Evolutionary conservation across 2,888 invertebrate genomes (phyloP), one percentile per base, ranked within the genome.

Genomic region (Cataglyphis rosenhaueri): DNA sequence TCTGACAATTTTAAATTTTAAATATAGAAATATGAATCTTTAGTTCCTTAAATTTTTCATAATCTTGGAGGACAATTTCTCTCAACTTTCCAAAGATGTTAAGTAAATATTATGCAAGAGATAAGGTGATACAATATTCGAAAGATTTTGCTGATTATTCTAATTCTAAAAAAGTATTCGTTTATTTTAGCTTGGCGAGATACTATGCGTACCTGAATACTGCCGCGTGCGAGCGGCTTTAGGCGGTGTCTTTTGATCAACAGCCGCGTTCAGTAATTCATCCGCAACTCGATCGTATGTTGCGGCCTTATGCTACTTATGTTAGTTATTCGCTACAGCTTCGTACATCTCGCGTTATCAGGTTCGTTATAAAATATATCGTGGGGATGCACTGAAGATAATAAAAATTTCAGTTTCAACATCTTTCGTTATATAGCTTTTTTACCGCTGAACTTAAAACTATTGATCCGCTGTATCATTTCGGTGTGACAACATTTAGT

Each of bases 261-360:
- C 88, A 84, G 76, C 87, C 85, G 88, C 87, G 89, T 90, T 90
- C 91, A 88, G 92, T 93, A 92, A 93, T 92, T 93, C 92, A 92
- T 92, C 91, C 87, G 90, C 89, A 90, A 92, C 86, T 91, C 90
- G 91, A 92, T 91, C 84, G 85, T 85, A 82, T 35, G 62, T 29
- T 66, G 71, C 68, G 61, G 52, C 66, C 61, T 78, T 84, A 76
- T n/a, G 68, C 75, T 64, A 81, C 81, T 59, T 68, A 61, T 44
- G 18, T 44, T 44, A 18, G 25, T 41, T 25, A 59, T 44, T 61
- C 25, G 18, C 21, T 25, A 25, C 38, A 55, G 32, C 57, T 71
- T 41, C 38, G n/a, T 62, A 41, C n/a, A 44, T 62, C 38, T 55
- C 25, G 55, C 10, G 15, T 61, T 52, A 52, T 76, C 57, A 9